These are phyloP conservation scores for Rhopalosiphum maidis DNA, from an alignment of 1,140 invertebrate species.

Conservation along the genomic window DNA sequence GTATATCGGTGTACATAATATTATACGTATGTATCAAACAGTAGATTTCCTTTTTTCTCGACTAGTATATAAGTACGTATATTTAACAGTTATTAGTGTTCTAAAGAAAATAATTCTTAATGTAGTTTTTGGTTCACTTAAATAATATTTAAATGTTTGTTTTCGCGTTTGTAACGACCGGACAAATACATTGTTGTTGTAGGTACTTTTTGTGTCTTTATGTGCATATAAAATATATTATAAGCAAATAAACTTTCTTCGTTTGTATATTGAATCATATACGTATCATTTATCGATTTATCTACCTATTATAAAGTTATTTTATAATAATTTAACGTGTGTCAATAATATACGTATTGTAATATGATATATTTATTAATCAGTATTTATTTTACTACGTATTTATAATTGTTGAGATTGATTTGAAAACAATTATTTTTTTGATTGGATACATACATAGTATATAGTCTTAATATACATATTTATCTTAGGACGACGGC, in stretches of 20 bases:
- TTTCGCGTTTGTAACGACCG: neutral
- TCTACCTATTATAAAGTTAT: neutral
- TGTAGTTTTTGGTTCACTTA: neutral
- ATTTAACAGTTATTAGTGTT: neutral
- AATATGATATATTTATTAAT: neutral
- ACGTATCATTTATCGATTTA: neutral
- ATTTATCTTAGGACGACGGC: neutral
- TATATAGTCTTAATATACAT: neutral
- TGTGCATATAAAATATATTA: neutral
- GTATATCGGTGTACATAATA: too few relatives aligned
- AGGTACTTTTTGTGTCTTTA: neutral
- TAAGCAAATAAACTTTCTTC: neutral
- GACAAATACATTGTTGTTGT: neutral
- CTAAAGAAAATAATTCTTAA: neutral
- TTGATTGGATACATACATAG: neutral
- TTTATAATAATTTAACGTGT: neutral
- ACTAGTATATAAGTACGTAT: neutral
- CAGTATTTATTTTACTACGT: neutral
- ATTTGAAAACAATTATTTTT: neutral
- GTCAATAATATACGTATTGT: too few relatives aligned
- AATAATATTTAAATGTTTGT: neutral
- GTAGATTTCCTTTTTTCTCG: too few relatives aligned
- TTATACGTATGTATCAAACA: too few relatives aligned
- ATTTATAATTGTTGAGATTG: neutral
- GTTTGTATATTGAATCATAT: neutral